Evolutionary conservation across 2,113 vertebrate genomes (phyloP).

Genomic region (Otus sunia): DNA sequence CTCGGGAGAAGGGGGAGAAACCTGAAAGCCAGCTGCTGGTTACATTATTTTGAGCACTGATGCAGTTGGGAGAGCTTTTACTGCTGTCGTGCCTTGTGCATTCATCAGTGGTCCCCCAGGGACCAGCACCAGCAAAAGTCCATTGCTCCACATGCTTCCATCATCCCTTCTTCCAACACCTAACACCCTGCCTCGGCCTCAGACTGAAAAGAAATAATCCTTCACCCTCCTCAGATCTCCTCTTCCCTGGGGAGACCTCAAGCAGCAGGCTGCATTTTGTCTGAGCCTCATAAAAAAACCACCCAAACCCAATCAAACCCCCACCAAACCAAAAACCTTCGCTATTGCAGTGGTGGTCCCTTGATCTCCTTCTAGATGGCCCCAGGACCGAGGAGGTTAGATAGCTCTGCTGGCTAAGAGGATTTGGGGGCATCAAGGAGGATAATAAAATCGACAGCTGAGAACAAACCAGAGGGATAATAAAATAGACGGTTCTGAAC

Average conservation of each 20-base stretch:
- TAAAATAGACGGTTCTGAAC: not conserved
- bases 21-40: not conserved
- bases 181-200: not conserved
- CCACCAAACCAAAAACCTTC: not conserved
- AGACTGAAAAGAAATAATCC: not conserved
- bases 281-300: not conserved
- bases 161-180: not conserved
- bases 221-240: not conserved
- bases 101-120: not conserved
- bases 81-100: not conserved
- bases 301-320: not conserved
- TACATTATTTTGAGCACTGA: not conserved
- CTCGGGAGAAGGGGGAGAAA: not conserved
- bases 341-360: not conserved
- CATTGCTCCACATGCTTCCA: accelerated
- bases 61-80: not conserved
- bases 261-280: not conserved
- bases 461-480: not conserved
- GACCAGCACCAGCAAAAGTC: not conserved
- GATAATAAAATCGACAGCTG: not conserved
- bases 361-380: not conserved
- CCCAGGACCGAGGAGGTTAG: not conserved
- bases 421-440: slow-evolving; percentile 15
- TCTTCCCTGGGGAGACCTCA: not conserved
- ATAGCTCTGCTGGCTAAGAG: not conserved